Evolutionary conservation across 2,113 vertebrate genomes (phyloP), one percentile per base, ranked within the genome.

Genomic region (Camelus dromedarius): DNA sequence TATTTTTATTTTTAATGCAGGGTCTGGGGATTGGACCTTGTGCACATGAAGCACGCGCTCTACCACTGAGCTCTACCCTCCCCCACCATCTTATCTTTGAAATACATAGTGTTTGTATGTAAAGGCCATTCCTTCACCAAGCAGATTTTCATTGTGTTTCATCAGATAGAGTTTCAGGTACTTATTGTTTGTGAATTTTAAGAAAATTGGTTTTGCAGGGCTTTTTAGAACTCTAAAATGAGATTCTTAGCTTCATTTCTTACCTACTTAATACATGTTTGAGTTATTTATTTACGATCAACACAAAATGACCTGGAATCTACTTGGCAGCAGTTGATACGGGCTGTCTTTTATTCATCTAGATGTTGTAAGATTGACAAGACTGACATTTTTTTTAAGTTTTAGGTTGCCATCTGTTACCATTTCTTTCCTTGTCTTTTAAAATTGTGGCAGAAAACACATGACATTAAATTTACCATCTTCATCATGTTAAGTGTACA

Each of bases 211-310:
- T 60, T 87, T 82, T 66, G 30, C 20, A 10, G 52, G 62, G 15
- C 76, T 70, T 75, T 87, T 93, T 46, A 79, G 50, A 81, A 85
- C 52, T 58, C 91, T 5, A 12, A 79, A 73, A 62, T 60, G 66
- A 58, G 73, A n/a, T 80, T 9, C 52, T 56, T 67, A 30, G 46
- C 73, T 35, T 94, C 13, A 3, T 79, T 66, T 75, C 22, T 26
- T 52, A 32, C 62, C 60, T 52, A 1, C 76, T n/a, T 52, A 32
- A 62, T 66, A 12, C 28, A 72, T 3, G 2, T 22, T 50, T n/a
- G 32, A 26, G 56, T 77, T 20, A 3, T 35, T 89, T 52, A 46
- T 75, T 93, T 52, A n/a, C 46, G 48, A 52, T 48, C 4, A 48
- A 1, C 46, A 19, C 66, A 20, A 95, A 94, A 95, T 70, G 38